Evolutionary conservation across 2,113 vertebrate genomes (phyloP).

Genomic region (Cebidichthys violaceus): DNA sequence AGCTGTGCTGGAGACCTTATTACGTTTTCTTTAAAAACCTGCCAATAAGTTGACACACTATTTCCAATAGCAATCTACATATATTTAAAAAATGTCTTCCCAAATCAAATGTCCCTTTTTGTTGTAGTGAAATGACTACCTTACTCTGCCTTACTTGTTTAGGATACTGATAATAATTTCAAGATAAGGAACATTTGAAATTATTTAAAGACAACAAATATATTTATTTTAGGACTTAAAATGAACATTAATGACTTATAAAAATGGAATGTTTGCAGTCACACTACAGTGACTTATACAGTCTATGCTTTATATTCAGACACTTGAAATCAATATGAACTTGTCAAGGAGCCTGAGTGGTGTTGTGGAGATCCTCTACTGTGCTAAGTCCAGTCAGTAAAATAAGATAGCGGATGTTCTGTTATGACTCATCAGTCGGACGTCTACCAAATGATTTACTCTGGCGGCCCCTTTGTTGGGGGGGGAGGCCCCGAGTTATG

Average conservation of each 20-base stretch:
- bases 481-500: slow-evolving; percentile 31
- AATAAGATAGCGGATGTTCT: slow-evolving; percentile 56
- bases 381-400: slow-evolving; percentile 56
- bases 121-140: background rate
- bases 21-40: background rate
- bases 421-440: slow-evolving; percentile 68
- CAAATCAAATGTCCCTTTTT: background rate
- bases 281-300: slow-evolving; percentile 14
- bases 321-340: slow-evolving; percentile 32
- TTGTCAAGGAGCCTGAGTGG: slow-evolving; percentile 36
- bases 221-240: background rate
- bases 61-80: background rate
- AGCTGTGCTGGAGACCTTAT: background rate
- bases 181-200: background rate
- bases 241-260: background rate
- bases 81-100: background rate
- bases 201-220: background rate
- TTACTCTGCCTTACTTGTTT: background rate
- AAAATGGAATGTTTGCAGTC: no score
- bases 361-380: slow-evolving; percentile 26
- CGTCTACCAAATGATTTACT: slow-evolving; percentile 73
- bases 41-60: no score
- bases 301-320: slow-evolving; percentile 20
- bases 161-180: background rate
- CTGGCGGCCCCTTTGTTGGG: slow-evolving; percentile 54